phyloP scores from a whole-genome alignment of 2,888 invertebrate genomes.

The Pandemis corylana region DNA sequence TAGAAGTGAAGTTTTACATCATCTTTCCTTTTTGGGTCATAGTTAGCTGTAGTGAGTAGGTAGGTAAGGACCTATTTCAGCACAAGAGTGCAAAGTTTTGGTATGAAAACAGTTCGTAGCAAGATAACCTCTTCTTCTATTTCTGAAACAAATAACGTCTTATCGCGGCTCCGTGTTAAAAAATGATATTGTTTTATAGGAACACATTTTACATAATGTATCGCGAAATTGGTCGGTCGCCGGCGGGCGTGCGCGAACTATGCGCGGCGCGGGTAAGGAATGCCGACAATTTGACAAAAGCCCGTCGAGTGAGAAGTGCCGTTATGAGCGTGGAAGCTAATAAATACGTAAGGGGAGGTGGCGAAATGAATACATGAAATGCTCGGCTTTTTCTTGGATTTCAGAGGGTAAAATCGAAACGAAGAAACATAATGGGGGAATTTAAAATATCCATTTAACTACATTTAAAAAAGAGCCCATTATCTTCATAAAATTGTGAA shows the following conservation, averaged over 20 bases:
- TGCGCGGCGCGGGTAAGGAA: slow-evolving; percentile 68
- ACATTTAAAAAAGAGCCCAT: slow-evolving; percentile 20
- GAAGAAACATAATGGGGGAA: slow-evolving; percentile 8
- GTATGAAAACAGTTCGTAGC: not conserved
- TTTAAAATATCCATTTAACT: slow-evolving; percentile 11
- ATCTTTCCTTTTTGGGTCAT: not conserved
- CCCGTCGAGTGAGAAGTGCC: slow-evolving; percentile 73
- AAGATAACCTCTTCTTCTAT: not conserved
- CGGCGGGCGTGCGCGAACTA: slow-evolving; percentile 68
- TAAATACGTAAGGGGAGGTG: slow-evolving; percentile 73
- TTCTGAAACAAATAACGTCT: slow-evolving; percentile 4
- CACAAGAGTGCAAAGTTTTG: not conserved
- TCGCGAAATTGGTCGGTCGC: slow-evolving; percentile 59
- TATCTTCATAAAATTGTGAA: not conserved
- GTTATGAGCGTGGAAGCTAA: slow-evolving; percentile 76
- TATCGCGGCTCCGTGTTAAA: slow-evolving; percentile 10
- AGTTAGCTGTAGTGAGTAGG: no score
- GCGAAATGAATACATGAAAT: slow-evolving; percentile 69
- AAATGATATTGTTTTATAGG: slow-evolving; percentile 15
- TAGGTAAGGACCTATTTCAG: not conserved
- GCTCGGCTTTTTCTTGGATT: slow-evolving; percentile 47
- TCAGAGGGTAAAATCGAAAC: slow-evolving; percentile 26
- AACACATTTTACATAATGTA: slow-evolving; percentile 63
- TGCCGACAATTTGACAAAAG: slow-evolving; percentile 77
- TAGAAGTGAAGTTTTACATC: not conserved